phyloP scores from a whole-genome alignment of 2,888 invertebrate genomes.

The Ophion costatus region DNA sequence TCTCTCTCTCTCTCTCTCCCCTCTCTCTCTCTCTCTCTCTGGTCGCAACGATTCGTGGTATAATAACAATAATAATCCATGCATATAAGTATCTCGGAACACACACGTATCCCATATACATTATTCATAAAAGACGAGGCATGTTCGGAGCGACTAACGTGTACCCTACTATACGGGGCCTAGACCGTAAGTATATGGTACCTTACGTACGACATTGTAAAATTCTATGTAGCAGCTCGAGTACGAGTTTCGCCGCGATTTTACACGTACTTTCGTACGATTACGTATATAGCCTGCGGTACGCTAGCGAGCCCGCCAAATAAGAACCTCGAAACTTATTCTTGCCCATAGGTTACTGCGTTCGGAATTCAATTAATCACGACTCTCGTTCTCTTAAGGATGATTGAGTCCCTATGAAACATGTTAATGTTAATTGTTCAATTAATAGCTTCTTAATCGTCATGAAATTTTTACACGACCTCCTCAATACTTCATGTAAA shows the following conservation, averaged over 20 bases:
- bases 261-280: constrained; percentile 46
- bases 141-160: constrained; percentile 41
- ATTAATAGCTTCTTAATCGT: no score
- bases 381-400: no score
- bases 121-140: constrained; percentile 64
- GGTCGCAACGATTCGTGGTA: constrained; percentile 56
- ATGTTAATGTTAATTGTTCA: no score
- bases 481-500: no score
- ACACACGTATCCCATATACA: constrained; percentile 62
- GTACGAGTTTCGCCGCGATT: constrained; percentile 58
- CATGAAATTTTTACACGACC: no score
- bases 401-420: no score
- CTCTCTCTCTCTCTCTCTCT: constrained; percentile 13
- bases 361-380: no score
- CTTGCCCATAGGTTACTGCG: not conserved
- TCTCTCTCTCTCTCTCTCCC: constrained; percentile 22
- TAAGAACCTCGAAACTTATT: constrained; percentile 4
- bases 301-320: constrained; percentile 5
- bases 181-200: constrained; percentile 30
- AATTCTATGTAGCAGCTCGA: constrained; percentile 29
- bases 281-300: constrained; percentile 12
- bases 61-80: constrained; percentile 37
- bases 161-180: constrained; percentile 15
- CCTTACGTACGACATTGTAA: constrained; percentile 53
- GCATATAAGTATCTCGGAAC: constrained; percentile 54